A percentile compares a stretch with the other conserved stretches of the same genome.
phyloP scores from a whole-genome alignment of 64 coral and sea anemone genomes.

The Dendronephthya gigantea region DNA sequence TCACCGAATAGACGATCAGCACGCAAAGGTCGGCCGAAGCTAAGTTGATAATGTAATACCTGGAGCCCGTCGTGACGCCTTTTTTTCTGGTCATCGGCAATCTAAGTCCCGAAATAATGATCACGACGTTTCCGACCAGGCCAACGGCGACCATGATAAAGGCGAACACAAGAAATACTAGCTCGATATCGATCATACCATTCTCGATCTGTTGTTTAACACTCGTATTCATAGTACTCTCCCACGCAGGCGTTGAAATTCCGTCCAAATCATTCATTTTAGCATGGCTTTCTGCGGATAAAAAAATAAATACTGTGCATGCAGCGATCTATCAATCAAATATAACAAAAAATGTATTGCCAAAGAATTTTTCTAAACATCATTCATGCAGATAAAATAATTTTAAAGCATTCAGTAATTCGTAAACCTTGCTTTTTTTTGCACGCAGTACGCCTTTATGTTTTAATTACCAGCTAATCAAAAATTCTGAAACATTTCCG shows the following conservation, averaged over 20 bases:
- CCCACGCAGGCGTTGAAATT: background rate
- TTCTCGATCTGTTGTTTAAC: background rate
- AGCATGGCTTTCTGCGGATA: background rate
- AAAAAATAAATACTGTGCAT: no score
- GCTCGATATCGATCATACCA: background rate
- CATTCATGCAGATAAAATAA: no score
- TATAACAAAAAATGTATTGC: no score
- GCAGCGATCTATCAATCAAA: no score
- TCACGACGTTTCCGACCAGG: background rate
- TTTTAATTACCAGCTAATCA: no score
- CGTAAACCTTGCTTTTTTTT: no score
- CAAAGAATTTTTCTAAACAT: no score
- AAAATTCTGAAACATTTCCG: no score
- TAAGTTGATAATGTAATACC: conserved; percentile 2
- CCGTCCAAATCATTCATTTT: background rate
- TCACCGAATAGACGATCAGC: background rate
- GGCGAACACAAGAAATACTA: background rate
- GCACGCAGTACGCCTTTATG: no score
- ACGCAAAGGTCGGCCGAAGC: background rate
- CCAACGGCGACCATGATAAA: background rate
- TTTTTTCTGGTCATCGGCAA: background rate
- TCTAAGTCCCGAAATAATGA: background rate
- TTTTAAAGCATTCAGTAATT: no score
- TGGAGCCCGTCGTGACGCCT: background rate
- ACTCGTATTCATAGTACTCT: background rate